Evolutionary conservation across 2,797 vertebrate species (phyloP).

Genomic region (Ciconia nigra): DNA sequence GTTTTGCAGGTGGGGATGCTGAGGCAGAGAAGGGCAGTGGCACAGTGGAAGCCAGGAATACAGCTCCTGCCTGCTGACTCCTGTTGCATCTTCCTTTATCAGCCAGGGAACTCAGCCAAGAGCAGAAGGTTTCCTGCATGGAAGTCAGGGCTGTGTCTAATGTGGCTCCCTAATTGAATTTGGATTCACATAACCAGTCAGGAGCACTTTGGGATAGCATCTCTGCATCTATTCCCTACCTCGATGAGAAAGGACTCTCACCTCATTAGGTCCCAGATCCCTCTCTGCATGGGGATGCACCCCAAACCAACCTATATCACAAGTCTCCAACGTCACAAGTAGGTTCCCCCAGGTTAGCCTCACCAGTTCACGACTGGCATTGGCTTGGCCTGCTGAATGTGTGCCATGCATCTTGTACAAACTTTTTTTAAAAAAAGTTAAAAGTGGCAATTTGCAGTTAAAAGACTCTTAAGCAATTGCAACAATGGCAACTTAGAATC

Average conservation of each 20-base stretch:
- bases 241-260: not conserved
- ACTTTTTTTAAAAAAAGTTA: not conserved
- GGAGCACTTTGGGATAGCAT: not conserved
- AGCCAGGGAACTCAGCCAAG: not conserved
- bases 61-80: not conserved
- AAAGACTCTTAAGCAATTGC: not conserved
- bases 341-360: not conserved
- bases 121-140: not conserved
- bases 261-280: not conserved
- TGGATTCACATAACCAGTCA: not conserved
- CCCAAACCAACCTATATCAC: not conserved
- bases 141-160: not conserved
- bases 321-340: not conserved
- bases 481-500: not conserved
- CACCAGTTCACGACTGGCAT: not conserved
- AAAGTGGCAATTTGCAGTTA: not conserved
- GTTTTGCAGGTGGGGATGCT: not conserved
- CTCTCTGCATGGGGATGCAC: not conserved
- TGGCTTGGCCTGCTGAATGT: not conserved
- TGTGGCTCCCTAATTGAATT: not conserved
- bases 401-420: not conserved
- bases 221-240: not conserved
- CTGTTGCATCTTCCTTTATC: not conserved
- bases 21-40: not conserved
- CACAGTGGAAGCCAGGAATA: accelerated